Percentiles rank a stretch among this genome's conserved stretches.
These are phyloP conservation scores for Lates calcarifer DNA, from an alignment of 2,113 vertebrate genomes.

Conservation along the genomic window DNA sequence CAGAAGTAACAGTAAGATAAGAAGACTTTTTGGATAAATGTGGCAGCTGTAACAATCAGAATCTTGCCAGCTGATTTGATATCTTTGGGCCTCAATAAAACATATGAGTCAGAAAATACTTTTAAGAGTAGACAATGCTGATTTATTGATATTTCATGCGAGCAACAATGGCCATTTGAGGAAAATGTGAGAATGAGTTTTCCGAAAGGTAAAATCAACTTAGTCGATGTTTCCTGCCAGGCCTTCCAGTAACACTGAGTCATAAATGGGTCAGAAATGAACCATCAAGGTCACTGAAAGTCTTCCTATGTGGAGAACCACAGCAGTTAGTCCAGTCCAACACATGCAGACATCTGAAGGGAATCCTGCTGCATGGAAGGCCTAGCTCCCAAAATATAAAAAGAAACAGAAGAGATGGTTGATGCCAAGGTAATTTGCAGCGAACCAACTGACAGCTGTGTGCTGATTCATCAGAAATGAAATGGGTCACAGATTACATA, in stretches of 20 bases:
- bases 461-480: constrained; percentile 30
- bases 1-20: background rate
- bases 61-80: background rate
- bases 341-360: background rate
- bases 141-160: background rate
- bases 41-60: background rate
- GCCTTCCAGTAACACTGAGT: constrained; percentile 55
- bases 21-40: background rate
- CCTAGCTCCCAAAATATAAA: background rate
- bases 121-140: background rate
- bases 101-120: constrained; percentile 9
- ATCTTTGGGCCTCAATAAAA: constrained; percentile 11
- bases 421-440: background rate
- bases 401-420: background rate
- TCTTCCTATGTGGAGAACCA: background rate
- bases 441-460: background rate
- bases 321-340: background rate
- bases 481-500: constrained; percentile 24
- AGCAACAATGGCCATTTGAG: background rate
- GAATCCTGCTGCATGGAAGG: background rate
- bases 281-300: constrained; percentile 21
- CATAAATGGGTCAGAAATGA: constrained; percentile 7
- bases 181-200: constrained; percentile 38
- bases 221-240: background rate
- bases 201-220: constrained; percentile 18